phyloP scores from a whole-genome alignment of 2,888 invertebrate genomes.

The Euphydryas editha region DNA sequence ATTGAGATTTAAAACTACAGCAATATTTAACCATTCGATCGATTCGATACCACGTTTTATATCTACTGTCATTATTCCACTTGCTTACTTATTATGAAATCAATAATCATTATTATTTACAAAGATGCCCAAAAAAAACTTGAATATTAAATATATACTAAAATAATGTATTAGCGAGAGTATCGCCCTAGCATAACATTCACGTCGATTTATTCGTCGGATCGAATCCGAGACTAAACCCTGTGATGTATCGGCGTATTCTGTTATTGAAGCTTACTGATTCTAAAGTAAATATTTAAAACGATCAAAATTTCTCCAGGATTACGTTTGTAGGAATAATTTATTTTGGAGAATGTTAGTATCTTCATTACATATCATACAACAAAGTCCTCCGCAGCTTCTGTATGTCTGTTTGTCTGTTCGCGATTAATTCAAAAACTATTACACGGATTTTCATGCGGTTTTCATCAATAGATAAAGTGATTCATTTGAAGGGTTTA shows the following conservation, averaged over 20 bases:
- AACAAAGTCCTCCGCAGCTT: too few relatives aligned
- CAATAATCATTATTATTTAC: neutral
- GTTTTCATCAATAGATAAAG: too few relatives aligned
- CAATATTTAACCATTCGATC: too few relatives aligned
- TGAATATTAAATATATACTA: neutral
- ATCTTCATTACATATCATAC: too few relatives aligned
- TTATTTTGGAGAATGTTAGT: constrained; percentile 13
- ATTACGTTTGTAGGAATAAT: constrained; percentile 21
- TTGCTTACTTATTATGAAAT: too few relatives aligned
- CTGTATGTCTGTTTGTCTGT: too few relatives aligned
- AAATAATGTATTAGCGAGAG: neutral
- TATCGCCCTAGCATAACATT: neutral
- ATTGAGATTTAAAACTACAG: too few relatives aligned
- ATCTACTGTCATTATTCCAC: too few relatives aligned
- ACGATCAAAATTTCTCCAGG: constrained; percentile 17
- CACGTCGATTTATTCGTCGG: neutral
- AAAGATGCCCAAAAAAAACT: neutral
- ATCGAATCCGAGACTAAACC: constrained; percentile 11
- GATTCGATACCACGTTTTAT: too few relatives aligned
- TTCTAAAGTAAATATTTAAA: constrained; percentile 36
- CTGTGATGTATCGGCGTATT: constrained; percentile 18
- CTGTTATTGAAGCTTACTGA: constrained; percentile 29
- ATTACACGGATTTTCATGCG: too few relatives aligned
- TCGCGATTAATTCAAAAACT: too few relatives aligned
- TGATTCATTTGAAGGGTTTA: too few relatives aligned